Conservation (phyloP, 2,113 vertebrate genomes). For the Daubentonia madagascariensis region DNA sequence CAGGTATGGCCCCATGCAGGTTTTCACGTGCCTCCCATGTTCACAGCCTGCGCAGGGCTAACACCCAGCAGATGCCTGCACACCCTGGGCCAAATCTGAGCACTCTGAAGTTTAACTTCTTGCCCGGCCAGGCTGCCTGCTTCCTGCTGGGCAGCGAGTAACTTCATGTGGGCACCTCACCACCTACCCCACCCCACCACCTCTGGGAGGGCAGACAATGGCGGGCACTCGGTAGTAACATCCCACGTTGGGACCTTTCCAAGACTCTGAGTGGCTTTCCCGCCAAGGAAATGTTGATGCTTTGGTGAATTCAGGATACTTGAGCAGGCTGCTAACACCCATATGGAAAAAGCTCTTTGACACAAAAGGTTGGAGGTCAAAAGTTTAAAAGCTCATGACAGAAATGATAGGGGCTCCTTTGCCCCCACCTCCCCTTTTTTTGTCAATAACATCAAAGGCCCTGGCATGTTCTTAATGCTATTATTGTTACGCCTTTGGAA, state of each 20-base stretch:
- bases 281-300: conserved; percentile 48
- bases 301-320: conserved; percentile 54
- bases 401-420: conserved; percentile 74
- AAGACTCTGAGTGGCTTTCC: conserved; percentile 54
- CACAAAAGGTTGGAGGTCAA: conserved; percentile 84
- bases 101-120: not conserved
- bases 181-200: not conserved
- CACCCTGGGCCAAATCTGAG: not conserved
- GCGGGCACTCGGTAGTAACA: not conserved
- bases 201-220: not conserved
- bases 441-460: conserved; percentile 83
- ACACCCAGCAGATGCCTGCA: not conserved
- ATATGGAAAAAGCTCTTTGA: conserved; percentile 79
- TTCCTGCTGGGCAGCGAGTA: not conserved
- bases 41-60: no score
- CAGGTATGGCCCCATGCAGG: no score
- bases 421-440: conserved; percentile 32
- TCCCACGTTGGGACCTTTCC: conserved; percentile 32
- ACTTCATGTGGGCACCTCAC: not conserved
- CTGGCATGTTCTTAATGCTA: conserved; percentile 75
- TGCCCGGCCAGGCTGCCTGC: not conserved
- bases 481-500: conserved; percentile 76
- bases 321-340: conserved; percentile 68
- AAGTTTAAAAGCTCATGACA: conserved; percentile 84
- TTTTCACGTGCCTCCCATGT: fast-evolving